These are phyloP conservation scores for Ypsolopha sequella DNA, from an alignment of 2,888 invertebrate species.

Conservation along the genomic window DNA sequence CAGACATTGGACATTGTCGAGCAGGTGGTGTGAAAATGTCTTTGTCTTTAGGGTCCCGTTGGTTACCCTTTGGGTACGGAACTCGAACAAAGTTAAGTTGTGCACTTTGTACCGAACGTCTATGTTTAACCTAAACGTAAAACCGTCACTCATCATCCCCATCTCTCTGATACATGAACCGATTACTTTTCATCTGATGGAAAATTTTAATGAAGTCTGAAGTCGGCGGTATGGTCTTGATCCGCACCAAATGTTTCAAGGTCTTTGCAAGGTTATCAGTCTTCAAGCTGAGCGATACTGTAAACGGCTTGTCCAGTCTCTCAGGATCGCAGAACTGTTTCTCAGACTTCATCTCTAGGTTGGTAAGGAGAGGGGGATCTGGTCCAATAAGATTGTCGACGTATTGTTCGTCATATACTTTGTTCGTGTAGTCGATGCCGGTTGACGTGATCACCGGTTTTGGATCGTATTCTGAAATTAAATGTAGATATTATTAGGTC, in stretches of 20 bases:
- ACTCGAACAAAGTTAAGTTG: too few relatives aligned
- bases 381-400: constrained; percentile 39
- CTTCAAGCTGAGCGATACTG: constrained; percentile 27
- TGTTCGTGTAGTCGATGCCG: constrained; percentile 48
- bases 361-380: constrained; percentile 34
- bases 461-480: constrained; percentile 23
- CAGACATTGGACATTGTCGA: too few relatives aligned
- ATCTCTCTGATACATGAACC: constrained; percentile 3
- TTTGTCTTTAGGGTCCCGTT: too few relatives aligned
- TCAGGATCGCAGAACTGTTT: constrained; percentile 28
- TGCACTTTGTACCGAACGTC: too few relatives aligned
- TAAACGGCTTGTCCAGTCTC: constrained; percentile 30
- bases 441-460: constrained; percentile 24
- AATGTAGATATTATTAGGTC: too few relatives aligned
- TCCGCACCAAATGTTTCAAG: constrained; percentile 29
- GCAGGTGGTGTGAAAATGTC: too few relatives aligned
- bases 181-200: constrained; percentile 36
- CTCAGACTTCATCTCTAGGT: constrained; percentile 25
- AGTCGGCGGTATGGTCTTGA: constrained; percentile 30
- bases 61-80: too few relatives aligned
- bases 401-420: constrained; percentile 29
- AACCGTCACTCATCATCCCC: not conserved
- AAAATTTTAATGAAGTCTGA: constrained; percentile 41
- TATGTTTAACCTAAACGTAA: too few relatives aligned
- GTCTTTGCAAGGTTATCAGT: constrained; percentile 34